These are phyloP conservation scores for Papilio protenor DNA, from an alignment of 2,888 invertebrate species.

Conservation along the genomic window DNA sequence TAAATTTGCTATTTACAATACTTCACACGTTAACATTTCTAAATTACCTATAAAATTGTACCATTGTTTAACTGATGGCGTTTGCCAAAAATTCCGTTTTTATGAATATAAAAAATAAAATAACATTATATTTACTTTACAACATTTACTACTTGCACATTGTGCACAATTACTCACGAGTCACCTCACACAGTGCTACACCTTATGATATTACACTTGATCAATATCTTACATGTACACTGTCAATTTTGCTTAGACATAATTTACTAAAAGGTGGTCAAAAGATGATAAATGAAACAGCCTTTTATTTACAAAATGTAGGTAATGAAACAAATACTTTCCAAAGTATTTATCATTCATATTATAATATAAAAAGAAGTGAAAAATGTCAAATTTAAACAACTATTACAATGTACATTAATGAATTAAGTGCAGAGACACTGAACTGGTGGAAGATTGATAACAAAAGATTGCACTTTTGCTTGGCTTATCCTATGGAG, in stretches of 20 bases:
- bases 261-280: slow-evolving; percentile 24
- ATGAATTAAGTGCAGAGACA: slow-evolving; percentile 28
- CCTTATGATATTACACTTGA: slow-evolving; percentile 18
- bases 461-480: slow-evolving; percentile 55
- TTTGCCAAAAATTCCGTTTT: slow-evolving; percentile 68
- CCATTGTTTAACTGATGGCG: slow-evolving; percentile 71
- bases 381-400: slow-evolving; percentile 31
- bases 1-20: slow-evolving; percentile 81
- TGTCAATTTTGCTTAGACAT: slow-evolving; percentile 8
- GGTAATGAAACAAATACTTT: slow-evolving; percentile 14
- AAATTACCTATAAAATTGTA: slow-evolving; percentile 78
- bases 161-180: slow-evolving; percentile 66
- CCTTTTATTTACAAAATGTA: slow-evolving; percentile 34
- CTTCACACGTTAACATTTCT: slow-evolving; percentile 72
- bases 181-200: slow-evolving; percentile 33
- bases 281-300: slow-evolving; percentile 26
- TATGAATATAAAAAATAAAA: slow-evolving; percentile 80
- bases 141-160: slow-evolving; percentile 74
- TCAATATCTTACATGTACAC: slow-evolving; percentile 31
- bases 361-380: slow-evolving; percentile 22
- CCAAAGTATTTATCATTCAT: slow-evolving; percentile 19
- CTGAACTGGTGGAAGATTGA: slow-evolving; percentile 39
- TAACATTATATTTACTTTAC: slow-evolving; percentile 75
- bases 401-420: slow-evolving; percentile 30
- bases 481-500: slow-evolving; percentile 51